These are phyloP conservation scores for Astyanax mexicanus DNA, from an alignment of 2,797 vertebrate genomes.

Conservation along the genomic window DNA sequence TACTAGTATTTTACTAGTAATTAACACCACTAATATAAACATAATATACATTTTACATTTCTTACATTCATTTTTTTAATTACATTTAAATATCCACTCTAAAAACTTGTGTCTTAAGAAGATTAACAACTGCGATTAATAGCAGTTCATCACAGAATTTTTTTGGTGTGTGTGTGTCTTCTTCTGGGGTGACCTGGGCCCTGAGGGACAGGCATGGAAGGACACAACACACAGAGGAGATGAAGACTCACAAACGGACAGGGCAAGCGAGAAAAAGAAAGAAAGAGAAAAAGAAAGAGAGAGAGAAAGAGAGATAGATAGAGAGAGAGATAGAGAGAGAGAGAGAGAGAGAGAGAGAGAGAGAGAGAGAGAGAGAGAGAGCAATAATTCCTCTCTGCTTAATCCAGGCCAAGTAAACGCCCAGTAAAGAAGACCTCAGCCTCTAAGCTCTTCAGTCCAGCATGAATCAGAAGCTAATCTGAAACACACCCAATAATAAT, in stretches of 20 bases:
- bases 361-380: constrained; percentile 44
- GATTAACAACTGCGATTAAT: constrained; percentile 63
- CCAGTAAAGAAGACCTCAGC: constrained; percentile 56
- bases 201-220: constrained; percentile 64
- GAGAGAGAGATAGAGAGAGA: constrained; percentile 61
- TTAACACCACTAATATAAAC: too few species aligned
- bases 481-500: constrained; percentile 51
- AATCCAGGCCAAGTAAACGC: constrained; percentile 60
- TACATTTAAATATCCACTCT: too few species aligned
- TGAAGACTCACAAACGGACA: constrained; percentile 65
- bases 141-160: constrained; percentile 60
- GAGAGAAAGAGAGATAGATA: constrained; percentile 45
- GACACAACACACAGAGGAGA: constrained; percentile 67
- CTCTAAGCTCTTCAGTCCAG: constrained; percentile 53
- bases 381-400: constrained; percentile 58
- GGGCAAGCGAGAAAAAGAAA: constrained; percentile 61
- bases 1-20: too few species aligned
- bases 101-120: too few species aligned
- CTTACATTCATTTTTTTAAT: too few species aligned
- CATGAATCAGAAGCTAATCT: constrained; percentile 51
- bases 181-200: constrained; percentile 79
- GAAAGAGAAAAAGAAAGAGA: constrained; percentile 43
- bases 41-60: too few species aligned
- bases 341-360: too few species aligned
- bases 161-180: constrained; percentile 55